Conservation (phyloP, 1,140 invertebrate genomes). For the Pseudomyrmex dendroicus region DNA sequence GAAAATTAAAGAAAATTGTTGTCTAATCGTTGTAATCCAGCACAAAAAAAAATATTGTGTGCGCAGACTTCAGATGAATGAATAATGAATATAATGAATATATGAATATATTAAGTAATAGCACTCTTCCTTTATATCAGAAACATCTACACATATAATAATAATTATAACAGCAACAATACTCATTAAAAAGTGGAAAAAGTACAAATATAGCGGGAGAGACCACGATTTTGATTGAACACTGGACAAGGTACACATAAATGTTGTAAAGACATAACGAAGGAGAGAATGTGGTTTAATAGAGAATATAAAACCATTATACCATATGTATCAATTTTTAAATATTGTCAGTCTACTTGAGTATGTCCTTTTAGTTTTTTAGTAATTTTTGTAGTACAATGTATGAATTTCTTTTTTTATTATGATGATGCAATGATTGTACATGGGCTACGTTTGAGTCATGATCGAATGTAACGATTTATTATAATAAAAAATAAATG, state of each 20-base stretch:
- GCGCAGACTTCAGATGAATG: too few species aligned
- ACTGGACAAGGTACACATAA: conserved; percentile 67
- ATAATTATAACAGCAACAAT: conserved; percentile 51
- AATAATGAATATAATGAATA: neutral
- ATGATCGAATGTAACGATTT: conserved; percentile 84
- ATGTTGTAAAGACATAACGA: conserved; percentile 79
- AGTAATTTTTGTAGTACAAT: conserved; percentile 70
- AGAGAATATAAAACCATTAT: conserved; percentile 76
- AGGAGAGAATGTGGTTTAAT: conserved; percentile 77
- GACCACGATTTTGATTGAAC: conserved; percentile 79
- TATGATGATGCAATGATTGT: conserved; percentile 84
- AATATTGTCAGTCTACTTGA: conserved; percentile 75
- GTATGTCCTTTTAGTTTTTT: conserved; percentile 65
- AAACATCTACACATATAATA: conserved; percentile 54
- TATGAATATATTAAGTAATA: conserved; percentile 42
- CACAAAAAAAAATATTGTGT: too few species aligned
- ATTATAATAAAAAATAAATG: conserved; percentile 82
- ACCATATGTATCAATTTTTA: conserved; percentile 60
- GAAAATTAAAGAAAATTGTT: too few species aligned
- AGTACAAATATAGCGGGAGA: conserved; percentile 75
- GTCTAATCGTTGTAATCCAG: too few species aligned
- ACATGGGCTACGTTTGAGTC: conserved; percentile 84
- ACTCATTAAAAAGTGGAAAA: conserved; percentile 66
- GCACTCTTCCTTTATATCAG: conserved; percentile 47
- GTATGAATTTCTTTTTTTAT: conserved; percentile 79